Evolutionary conservation across 2,888 invertebrate species (phyloP), one percentile per base, ranked within the genome.

Genomic region (Melanargia galathea): DNA sequence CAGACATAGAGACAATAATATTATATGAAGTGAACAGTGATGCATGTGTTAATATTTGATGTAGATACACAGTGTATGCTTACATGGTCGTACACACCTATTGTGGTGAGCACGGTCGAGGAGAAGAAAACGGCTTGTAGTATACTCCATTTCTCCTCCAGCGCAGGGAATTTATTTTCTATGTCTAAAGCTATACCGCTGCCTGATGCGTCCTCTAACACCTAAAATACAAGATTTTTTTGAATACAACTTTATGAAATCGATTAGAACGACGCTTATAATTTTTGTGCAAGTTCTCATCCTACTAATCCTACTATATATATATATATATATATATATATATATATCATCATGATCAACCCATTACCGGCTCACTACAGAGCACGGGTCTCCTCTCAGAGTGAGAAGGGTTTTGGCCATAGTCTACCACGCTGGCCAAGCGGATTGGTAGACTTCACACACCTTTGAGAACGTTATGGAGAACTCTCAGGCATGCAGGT

Each of bases 101-200:
- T 97, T 60, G 97, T 97, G 62, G 97, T 97, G 79, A 97, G 93
- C 73, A 97, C 96, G 58, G 97, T 97, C 30, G 97, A 97, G 13
- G 97, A 96, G 81, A 97, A 97, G 87, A 97, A 97, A 46, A 97
- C 95, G 4, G 97, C 95, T 83, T 96, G 96, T 52, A 96, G 85
- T 74, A 95, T 93, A 73, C 95, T 96, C 97, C 97, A 97, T 77
- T 94, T 94, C 60, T 93, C 90, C 78, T 92, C 89, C 66, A 92
- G 77, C 60, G 92, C 87, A 16, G 85, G 90, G 73, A 93, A 93
- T 74, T 93, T 90, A 63, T 84, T 89, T 64, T 92, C 92, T 48
- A 92, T 91, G 71, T 92, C 87, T 62, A 93, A 83, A 6, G 92
- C 81, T 67, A 96, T 84, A 11, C 96, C 96, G 60, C 93, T 94